Base-by-base conservation (phyloP, 2,797 vertebrate genomes). In the Tauraco hartlaubi region DNA sequence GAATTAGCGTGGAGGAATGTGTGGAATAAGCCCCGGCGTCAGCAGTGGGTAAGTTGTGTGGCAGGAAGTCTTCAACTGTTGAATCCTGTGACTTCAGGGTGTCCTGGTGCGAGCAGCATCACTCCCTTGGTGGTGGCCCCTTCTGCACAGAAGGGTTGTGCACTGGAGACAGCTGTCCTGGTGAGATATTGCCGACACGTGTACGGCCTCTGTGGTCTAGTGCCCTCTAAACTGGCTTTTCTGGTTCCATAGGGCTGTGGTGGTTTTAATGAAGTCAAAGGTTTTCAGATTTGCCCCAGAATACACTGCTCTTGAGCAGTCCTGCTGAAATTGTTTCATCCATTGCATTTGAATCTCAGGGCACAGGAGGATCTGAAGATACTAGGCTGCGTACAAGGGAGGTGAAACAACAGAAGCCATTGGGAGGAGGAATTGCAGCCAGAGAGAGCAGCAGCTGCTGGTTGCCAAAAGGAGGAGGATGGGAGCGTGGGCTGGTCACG, bases 1-100 rank as follows among this genome's bases (percentile, higher is more conserved):
- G 87, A 88, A 97, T 85, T 80, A 91, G 92, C 68, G 0, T 6
- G 41, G 90, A 87, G 90, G 76, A 94, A 94, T 82, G 89, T 86
- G 87, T 72, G 67, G 71, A 84, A 58, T 74, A 56, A 95, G 44
- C 59, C 66, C 63, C 54, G 61, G 74, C 49, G 89, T 68, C 39
- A 11, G 55, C 5, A 25, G 22, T 28, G 78, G 55, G 51, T 12
- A 46, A 33, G 61, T 46, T 67, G 58, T 64, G 51, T 77, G 90
- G 61, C 51, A 85, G 75, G 62, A 74, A 15, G 55, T 67, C 56
- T 80, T 63, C 17, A 23, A 6, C 31, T 63, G 59, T 14, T 44
- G 64, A 55, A 9, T 56, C 6, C 5, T 35, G 54, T 41, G 59
- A 18, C 1, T 1, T 35, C 1, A 0, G 43, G 29, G 71, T 29